phyloP scores from a whole-genome alignment of 2,888 invertebrate species.

The Apamea sordens region DNA sequence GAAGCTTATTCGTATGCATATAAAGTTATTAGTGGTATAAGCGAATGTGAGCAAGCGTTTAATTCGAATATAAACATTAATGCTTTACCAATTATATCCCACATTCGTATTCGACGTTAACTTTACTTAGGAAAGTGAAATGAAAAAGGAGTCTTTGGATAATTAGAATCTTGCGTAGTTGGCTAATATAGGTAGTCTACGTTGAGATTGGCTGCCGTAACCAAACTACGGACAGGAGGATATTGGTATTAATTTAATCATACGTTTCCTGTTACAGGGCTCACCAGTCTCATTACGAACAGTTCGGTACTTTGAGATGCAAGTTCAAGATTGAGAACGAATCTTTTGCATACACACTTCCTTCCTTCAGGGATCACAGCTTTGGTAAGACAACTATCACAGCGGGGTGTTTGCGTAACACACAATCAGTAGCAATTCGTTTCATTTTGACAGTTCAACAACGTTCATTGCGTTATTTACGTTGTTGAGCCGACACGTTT shows the following conservation, averaged over 20 bases:
- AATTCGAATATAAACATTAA: not conserved
- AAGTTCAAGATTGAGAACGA: slow-evolving; percentile 90
- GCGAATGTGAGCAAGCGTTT: not conserved
- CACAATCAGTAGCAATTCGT: too few relatives aligned
- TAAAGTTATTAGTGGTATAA: too few relatives aligned
- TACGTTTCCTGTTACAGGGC: slow-evolving; percentile 83
- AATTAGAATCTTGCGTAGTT: not conserved
- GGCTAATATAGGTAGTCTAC: not conserved
- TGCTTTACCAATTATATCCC: too few relatives aligned
- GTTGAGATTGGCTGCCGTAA: not conserved
- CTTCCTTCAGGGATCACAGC: slow-evolving; percentile 95
- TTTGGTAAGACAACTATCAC: slow-evolving; percentile 89
- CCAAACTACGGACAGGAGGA: too few relatives aligned
- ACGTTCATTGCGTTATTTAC: too few relatives aligned
- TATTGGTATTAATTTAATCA: not conserved
- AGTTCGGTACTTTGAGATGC: slow-evolving; percentile 92
- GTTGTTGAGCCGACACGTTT: too few relatives aligned
- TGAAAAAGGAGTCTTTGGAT: too few relatives aligned
- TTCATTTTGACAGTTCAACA: too few relatives aligned
- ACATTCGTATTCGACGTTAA: too few relatives aligned
- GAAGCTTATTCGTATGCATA: not conserved
- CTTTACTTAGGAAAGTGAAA: too few relatives aligned
- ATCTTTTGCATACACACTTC: slow-evolving; percentile 86
- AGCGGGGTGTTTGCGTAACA: too few relatives aligned
- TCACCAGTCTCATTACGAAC: slow-evolving; percentile 96